Conservation (phyloP, 1,140 invertebrate genomes). For the Nymphalis io region DNA sequence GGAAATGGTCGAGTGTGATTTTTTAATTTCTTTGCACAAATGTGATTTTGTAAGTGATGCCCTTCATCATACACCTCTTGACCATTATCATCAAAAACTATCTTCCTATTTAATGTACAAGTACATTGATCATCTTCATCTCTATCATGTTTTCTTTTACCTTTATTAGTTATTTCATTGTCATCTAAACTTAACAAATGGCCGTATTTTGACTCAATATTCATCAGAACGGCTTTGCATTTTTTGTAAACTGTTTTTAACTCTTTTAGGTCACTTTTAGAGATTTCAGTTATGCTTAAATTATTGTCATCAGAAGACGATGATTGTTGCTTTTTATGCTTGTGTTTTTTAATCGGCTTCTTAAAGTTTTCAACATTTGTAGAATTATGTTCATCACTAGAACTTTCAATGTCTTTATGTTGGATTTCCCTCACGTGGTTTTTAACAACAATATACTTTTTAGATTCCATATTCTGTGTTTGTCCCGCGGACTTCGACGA, state of each 20-base stretch:
- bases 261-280: slow-evolving; percentile 56
- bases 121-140: slow-evolving; percentile 45
- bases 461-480: slow-evolving; percentile 37
- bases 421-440: slow-evolving; percentile 56
- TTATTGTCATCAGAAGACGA: neutral
- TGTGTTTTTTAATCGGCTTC: slow-evolving; percentile 22
- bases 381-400: neutral
- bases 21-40: slow-evolving; percentile 51
- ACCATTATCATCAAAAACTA: slow-evolving; percentile 67
- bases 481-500: slow-evolving; percentile 29
- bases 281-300: slow-evolving; percentile 25
- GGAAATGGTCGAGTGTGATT: slow-evolving; percentile 8
- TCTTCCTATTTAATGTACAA: slow-evolving; percentile 59
- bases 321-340: slow-evolving; percentile 15
- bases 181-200: slow-evolving; percentile 59
- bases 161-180: slow-evolving; percentile 16
- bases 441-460: slow-evolving; percentile 56
- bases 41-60: slow-evolving; percentile 44
- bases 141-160: slow-evolving; percentile 21
- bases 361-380: slow-evolving; percentile 1
- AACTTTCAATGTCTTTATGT: neutral
- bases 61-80: slow-evolving; percentile 39
- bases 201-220: slow-evolving; percentile 71
- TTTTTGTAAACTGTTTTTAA: slow-evolving; percentile 56
- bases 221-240: slow-evolving; percentile 59